Conservation (phyloP, 64 coral and sea anemone genomes). For the Pachyseris speciosa region DNA sequence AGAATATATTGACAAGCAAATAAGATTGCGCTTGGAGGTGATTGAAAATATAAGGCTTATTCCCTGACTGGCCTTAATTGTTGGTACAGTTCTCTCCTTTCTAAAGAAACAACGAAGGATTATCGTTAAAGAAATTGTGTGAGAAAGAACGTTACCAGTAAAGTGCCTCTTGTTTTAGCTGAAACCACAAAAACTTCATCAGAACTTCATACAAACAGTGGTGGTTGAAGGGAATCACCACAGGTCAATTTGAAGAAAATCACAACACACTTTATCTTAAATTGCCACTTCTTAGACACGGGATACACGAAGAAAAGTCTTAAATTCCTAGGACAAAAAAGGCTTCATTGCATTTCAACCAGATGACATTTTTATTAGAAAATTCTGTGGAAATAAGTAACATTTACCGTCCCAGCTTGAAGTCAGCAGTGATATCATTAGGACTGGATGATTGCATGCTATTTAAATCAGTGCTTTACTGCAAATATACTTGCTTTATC, state of each 20-base stretch:
- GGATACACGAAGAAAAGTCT: neutral
- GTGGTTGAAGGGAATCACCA: neutral
- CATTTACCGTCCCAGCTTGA: neutral
- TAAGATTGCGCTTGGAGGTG: conserved; percentile 14
- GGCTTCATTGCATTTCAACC: neutral
- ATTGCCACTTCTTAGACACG: neutral
- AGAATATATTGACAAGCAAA: conserved; percentile 19
- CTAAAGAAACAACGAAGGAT: neutral
- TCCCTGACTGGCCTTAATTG: neutral
- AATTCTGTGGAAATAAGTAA: neutral
- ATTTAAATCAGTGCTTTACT: neutral
- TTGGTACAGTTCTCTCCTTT: neutral
- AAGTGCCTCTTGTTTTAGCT: neutral
- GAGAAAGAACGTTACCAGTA: neutral
- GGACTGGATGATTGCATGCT: neutral
- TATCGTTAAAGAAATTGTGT: neutral
- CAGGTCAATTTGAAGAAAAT: neutral
- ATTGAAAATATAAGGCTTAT: neutral
- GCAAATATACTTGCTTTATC: no score
- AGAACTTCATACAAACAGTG: neutral
- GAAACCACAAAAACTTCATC: conserved; percentile 15
- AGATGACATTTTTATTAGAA: neutral
- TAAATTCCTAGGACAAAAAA: no score
- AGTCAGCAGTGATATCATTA: neutral
- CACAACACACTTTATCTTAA: neutral